A percentile compares a stretch with the other conserved stretches of the same genome.
These are phyloP conservation scores for Progne subis DNA, from an alignment of 2,113 vertebrate genomes.

Conservation along the genomic window DNA sequence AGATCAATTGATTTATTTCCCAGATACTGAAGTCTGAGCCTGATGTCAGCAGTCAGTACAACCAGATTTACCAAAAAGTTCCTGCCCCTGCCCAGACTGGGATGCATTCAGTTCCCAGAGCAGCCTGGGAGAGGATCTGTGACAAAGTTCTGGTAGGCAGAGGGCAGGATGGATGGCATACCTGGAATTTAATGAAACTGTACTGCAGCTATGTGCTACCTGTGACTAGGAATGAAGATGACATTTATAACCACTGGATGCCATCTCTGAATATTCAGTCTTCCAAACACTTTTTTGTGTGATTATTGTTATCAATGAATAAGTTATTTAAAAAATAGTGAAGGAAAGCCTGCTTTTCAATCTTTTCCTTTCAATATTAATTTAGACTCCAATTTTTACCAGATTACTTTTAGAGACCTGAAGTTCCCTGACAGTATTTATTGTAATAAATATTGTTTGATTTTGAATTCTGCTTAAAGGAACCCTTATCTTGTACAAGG, in stretches of 20 bases:
- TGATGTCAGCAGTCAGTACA: background rate
- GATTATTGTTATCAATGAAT: background rate
- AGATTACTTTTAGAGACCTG: background rate
- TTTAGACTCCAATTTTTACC: background rate
- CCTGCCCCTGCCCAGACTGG: too few species aligned
- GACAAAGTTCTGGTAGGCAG: accelerated
- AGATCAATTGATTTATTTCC: background rate
- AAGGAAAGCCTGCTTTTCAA: background rate
- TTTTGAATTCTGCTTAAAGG: background rate
- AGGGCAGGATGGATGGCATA: background rate
- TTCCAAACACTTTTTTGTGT: background rate
- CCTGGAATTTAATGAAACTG: background rate
- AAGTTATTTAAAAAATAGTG: background rate
- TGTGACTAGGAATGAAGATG: background rate
- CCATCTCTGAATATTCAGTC: background rate
- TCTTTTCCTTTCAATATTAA: background rate
- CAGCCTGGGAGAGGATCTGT: background rate
- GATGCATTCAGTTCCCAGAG: background rate
- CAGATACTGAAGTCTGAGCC: background rate
- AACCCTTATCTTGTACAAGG: background rate
- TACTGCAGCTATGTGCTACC: background rate
- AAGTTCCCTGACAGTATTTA: background rate
- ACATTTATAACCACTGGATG: background rate
- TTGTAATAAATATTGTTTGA: background rate
- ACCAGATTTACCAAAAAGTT: background rate